Percentiles rank a stretch among this genome's conserved stretches.
Conservation (phyloP, 2,797 vertebrate species). For the Mastacembelus armatus region DNA sequence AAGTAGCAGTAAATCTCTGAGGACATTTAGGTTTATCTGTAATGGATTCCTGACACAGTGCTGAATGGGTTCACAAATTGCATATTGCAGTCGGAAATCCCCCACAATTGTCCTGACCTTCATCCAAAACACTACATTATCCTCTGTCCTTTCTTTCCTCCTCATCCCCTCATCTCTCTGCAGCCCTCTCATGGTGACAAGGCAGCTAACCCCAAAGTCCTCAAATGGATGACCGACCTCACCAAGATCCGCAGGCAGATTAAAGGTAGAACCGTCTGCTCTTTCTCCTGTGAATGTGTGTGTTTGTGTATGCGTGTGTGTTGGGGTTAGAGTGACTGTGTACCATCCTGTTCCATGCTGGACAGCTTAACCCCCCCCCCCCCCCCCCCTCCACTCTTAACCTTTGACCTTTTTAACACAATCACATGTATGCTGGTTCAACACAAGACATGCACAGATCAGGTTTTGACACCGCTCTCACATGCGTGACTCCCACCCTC, state of each 20-base stretch:
- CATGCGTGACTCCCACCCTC: constrained; percentile 69
- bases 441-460: constrained; percentile 41
- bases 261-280: constrained; percentile 87
- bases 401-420: constrained; percentile 59
- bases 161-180: neutral
- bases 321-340: constrained; percentile 40
- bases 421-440: constrained; percentile 75
- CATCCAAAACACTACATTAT: neutral
- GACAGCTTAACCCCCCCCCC: constrained; percentile 60
- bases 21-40: neutral
- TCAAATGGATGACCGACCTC: constrained; percentile 99
- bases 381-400: constrained; percentile 47
- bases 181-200: constrained; percentile 97
- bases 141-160: neutral
- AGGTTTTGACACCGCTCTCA: constrained; percentile 60
- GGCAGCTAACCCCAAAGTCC: constrained; percentile 96
- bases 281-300: neutral
- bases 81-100: neutral
- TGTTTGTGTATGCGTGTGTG: constrained; percentile 17
- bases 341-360: constrained; percentile 63
- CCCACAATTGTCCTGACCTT: neutral
- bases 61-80: neutral
- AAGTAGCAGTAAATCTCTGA: too few species aligned
- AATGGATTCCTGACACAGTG: neutral
- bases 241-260: constrained; percentile 96